Evolutionary conservation across 2,113 vertebrate genomes (phyloP).

Genomic region (Cepphus grylle): DNA sequence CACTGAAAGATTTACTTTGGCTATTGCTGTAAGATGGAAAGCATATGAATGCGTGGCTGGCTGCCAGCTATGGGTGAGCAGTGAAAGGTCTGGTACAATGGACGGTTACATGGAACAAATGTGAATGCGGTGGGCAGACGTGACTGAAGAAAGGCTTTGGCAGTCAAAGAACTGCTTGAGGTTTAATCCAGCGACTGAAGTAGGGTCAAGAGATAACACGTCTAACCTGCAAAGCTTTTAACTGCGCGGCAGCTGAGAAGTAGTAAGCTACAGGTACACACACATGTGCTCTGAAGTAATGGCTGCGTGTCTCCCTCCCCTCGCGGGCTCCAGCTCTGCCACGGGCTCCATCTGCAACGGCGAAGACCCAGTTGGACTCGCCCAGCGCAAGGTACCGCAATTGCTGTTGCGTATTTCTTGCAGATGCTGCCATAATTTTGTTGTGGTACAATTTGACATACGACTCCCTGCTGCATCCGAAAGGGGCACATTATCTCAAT

Average conservation of each 20-base stretch:
- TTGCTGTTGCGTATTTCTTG: background rate
- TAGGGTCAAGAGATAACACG: background rate
- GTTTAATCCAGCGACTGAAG: background rate
- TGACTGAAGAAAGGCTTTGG: background rate
- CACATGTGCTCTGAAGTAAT: rapidly evolving
- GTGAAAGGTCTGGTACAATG: constrained; percentile 22
- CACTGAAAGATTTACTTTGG: constrained; percentile 54
- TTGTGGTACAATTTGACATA: constrained; percentile 53
- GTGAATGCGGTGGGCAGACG: background rate
- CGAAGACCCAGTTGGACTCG: background rate
- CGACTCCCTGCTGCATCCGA: constrained; percentile 53
- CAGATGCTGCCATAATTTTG: constrained; percentile 65
- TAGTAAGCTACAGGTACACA: background rate
- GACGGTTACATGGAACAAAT: background rate
- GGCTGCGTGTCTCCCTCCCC: background rate
- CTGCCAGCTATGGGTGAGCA: constrained; percentile 47
- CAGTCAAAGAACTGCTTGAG: background rate
- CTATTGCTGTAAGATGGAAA: constrained; percentile 52
- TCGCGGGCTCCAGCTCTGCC: background rate
- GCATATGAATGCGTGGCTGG: constrained; percentile 35
- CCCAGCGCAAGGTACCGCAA: background rate
- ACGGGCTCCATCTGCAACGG: background rate
- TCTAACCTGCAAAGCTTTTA: background rate
- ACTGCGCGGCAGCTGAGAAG: background rate
- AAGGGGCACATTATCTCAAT: constrained; percentile 73